Percentiles rank a stretch among this genome's conserved stretches.
These are phyloP conservation scores for Drosophila pruinosa DNA, from an alignment of 1,140 invertebrate genomes.

Conservation along the genomic window DNA sequence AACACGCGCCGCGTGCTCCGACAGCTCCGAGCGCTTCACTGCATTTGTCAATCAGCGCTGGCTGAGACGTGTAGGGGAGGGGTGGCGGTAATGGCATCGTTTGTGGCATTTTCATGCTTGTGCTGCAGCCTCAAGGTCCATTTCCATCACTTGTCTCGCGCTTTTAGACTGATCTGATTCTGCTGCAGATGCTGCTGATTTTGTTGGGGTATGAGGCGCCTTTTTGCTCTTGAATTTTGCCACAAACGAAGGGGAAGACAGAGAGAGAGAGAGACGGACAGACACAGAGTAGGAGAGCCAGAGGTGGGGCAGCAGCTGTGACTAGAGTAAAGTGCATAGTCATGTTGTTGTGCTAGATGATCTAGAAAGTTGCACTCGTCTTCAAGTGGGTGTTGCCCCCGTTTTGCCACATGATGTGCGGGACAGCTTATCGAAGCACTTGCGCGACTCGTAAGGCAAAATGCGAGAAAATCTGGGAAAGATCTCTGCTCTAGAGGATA, in stretches of 20 bases:
- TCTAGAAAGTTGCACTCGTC: slow-evolving; percentile 27
- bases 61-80: neutral
- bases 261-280: neutral
- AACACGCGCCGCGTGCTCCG: slow-evolving; percentile 46
- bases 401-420: neutral
- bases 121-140: slow-evolving; percentile 43
- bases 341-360: slow-evolving; percentile 5
- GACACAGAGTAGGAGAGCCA: neutral
- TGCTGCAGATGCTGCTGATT: neutral
- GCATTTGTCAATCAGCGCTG: slow-evolving; percentile 74
- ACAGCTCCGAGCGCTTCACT: slow-evolving; percentile 51
- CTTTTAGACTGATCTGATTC: slow-evolving; percentile 11
- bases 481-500: neutral
- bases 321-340: slow-evolving; percentile 45
- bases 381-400: slow-evolving; percentile 24
- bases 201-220: slow-evolving; percentile 5
- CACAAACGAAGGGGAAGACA: neutral
- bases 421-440: neutral
- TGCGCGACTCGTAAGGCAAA: neutral
- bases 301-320: neutral
- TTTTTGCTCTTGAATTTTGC: slow-evolving; percentile 37
- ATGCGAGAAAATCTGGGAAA: neutral
- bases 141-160: slow-evolving; percentile 31
- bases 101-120: slow-evolving; percentile 39
- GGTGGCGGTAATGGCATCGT: slow-evolving; percentile 4